Base-by-base conservation (phyloP, 2,888 invertebrate genomes). In the Endotricha flammealis region DNA sequence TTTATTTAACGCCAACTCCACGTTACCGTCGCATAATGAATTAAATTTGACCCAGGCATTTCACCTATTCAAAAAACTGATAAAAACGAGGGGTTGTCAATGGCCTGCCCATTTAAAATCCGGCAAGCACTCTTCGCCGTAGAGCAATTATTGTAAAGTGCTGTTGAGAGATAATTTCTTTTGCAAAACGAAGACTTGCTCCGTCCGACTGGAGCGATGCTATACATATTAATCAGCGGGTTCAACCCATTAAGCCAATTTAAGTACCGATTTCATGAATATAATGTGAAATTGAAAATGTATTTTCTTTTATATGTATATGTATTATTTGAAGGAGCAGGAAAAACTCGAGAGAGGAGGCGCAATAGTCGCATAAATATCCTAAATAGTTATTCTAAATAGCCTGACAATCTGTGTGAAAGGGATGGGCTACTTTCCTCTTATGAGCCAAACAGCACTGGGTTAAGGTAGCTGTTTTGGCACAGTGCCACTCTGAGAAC, bases 81-180 rank as follows among this genome's bases (percentile, higher is more conserved):
- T 27, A 27, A 12, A 22, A 22, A 29, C 13, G 29, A 22, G 23
- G 29, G 35, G 35, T 35, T 35, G 22, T 35, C 29, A 35, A 35
- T 35, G 22, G 35, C 29, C 14, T 12, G 10, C 25, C 36, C 27
- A 32, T 38, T 40, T 38, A 35, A 36, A 44, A 44, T 34, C 31
- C 40, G 43, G 33, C 40, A 24, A 42, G 31, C 38, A 14, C 36
- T 17, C 16, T 14, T 28, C 31, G 29, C 34, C 13, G 31, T 17
- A 16, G n/a, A 32, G 42, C 34, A 44, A 39, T 42, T 36, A 42
- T 37, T 32, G 38, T 13, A 31, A 35, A 42, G 38, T 33, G 33
- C 38, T 38, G 24, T 38, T 32, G 30, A 30, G 30, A 36, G 29
- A 27, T 30, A 35, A 35, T 35, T 35, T 29, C 22, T 35, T 35